Conservation (phyloP, 2,797 vertebrate genomes). For the Morus bassanus region DNA sequence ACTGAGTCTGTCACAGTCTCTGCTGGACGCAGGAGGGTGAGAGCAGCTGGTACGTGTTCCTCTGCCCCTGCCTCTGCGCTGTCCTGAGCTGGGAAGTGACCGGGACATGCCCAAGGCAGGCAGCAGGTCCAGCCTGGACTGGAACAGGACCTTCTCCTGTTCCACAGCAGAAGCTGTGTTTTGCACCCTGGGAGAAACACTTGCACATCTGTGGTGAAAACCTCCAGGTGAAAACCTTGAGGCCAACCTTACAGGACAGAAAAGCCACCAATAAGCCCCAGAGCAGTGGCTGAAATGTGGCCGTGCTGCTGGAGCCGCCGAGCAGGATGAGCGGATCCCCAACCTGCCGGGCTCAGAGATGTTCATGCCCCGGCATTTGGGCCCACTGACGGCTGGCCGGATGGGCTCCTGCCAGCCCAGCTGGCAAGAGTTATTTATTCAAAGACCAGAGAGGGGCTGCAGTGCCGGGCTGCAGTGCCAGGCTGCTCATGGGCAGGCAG, state of each 20-base stretch:
- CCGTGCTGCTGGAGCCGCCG: rapidly evolving
- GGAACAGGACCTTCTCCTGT: not conserved
- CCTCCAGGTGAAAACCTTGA: not conserved
- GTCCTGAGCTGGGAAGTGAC: not conserved
- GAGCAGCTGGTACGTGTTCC: not conserved
- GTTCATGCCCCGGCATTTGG: rapidly evolving
- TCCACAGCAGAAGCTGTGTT: not conserved
- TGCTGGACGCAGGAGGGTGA: not conserved
- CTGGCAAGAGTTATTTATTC: not conserved
- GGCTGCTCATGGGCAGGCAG: not conserved
- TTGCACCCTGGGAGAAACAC: not conserved
- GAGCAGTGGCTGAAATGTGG: not conserved
- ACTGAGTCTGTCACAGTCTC: not conserved
- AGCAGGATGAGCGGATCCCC: rapidly evolving
- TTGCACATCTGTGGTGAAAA: not conserved
- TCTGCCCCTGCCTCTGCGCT: not conserved
- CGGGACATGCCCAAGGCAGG: rapidly evolving
- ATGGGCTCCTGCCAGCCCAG: rapidly evolving
- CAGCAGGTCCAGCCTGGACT: not conserved
- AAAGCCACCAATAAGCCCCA: not conserved
- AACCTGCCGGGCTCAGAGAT: rapidly evolving
- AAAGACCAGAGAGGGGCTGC: not conserved
- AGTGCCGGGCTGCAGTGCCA: not conserved
- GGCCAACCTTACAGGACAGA: not conserved
- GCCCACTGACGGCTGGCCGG: rapidly evolving